phyloP scores from a whole-genome alignment of 2,797 vertebrate species.

The Xerus rutilus region DNA sequence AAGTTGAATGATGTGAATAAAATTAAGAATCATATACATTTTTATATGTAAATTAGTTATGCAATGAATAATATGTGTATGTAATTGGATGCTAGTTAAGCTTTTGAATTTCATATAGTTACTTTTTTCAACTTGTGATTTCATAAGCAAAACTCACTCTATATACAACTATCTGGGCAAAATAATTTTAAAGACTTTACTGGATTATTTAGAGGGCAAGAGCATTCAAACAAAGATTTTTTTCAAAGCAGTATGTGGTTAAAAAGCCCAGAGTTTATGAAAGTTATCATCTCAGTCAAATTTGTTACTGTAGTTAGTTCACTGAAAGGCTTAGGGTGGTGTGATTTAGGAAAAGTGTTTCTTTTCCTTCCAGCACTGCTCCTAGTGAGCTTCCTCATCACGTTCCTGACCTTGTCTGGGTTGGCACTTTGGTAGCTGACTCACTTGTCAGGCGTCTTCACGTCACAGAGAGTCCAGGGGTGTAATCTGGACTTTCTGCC shows the following conservation, averaged over 20 bases:
- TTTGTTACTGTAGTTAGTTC: neutral
- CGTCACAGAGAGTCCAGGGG: neutral
- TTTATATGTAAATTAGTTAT: neutral
- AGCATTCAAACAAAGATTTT: neutral
- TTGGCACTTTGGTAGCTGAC: neutral
- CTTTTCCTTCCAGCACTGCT: neutral
- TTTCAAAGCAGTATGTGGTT: neutral
- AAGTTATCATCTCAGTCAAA: neutral
- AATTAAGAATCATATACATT: neutral
- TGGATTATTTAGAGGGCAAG: neutral
- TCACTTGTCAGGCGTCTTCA: neutral
- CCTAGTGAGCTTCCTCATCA: neutral
- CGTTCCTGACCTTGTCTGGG: neutral
- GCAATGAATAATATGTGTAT: neutral
- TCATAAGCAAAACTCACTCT: neutral
- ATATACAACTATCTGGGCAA: neutral
- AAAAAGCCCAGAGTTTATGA: neutral
- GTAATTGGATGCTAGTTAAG: neutral
- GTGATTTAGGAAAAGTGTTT: neutral
- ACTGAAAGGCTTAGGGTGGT: neutral
- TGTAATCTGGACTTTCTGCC: neutral
- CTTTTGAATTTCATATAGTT: neutral
- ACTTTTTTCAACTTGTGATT: neutral
- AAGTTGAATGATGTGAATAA: neutral
- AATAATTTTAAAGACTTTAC: conserved; percentile 13